Evolutionary conservation across 2,797 vertebrate species (phyloP).

Genomic region (Sciaenops ocellatus): DNA sequence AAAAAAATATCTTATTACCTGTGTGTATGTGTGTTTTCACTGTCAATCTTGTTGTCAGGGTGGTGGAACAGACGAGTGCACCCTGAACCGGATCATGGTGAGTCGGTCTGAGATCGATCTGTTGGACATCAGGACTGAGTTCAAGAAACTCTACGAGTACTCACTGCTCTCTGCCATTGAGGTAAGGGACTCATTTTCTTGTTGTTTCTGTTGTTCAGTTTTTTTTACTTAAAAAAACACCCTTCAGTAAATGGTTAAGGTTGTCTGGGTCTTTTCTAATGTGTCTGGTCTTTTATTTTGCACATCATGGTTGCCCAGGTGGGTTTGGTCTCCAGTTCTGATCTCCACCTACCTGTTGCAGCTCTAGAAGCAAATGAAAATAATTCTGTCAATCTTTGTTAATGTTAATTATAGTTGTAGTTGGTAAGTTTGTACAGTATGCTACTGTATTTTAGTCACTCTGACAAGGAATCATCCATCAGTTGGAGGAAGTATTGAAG

Average conservation of each 20-base stretch:
- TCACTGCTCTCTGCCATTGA: slow-evolving; percentile 84
- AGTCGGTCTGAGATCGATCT: slow-evolving; percentile 90
- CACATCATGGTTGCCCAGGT: neutral
- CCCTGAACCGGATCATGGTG: slow-evolving; percentile 86
- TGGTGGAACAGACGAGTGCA: slow-evolving; percentile 84
- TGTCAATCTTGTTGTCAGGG: slow-evolving; percentile 73
- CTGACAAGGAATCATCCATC: neutral
- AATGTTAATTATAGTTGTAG: neutral
- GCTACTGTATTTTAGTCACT: neutral
- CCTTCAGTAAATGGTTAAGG: neutral
- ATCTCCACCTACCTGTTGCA: neutral
- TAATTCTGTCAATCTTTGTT: too few relatives aligned
- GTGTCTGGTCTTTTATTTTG: neutral
- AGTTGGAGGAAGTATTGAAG: neutral
- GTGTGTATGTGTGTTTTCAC: neutral
- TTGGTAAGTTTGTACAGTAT: neutral
- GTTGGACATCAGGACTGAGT: slow-evolving; percentile 87
- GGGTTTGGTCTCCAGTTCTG: neutral
- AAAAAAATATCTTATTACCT: neutral
- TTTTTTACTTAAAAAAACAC: neutral
- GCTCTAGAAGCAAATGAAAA: neutral
- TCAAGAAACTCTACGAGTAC: slow-evolving; percentile 81
- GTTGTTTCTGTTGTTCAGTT: too few relatives aligned
- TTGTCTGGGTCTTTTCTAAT: neutral
- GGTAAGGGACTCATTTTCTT: slow-evolving; percentile 69